These are phyloP conservation scores for Caenorhabditis doughertyi DNA, from an alignment of 2,888 invertebrate species.

Conservation along the genomic window DNA sequence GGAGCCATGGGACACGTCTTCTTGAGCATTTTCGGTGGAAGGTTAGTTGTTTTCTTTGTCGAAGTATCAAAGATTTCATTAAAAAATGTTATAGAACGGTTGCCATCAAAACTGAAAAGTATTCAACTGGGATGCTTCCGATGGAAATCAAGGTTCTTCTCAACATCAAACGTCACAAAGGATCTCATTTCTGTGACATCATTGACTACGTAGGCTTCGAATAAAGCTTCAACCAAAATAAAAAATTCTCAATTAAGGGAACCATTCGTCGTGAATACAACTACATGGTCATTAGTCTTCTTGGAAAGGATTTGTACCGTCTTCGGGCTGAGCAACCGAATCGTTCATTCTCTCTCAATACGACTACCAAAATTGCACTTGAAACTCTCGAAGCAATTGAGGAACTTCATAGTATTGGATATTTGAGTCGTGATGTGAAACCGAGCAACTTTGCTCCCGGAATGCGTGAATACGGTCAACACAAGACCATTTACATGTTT, in stretches of 20 bases:
- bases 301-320: slow-evolving; percentile 72
- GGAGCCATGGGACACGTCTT: slow-evolving; percentile 68
- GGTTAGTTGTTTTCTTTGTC: no score
- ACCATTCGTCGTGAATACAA: slow-evolving; percentile 68
- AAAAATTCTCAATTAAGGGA: slow-evolving; percentile 37
- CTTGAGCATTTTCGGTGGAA: slow-evolving; percentile 33
- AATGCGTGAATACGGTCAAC: slow-evolving; percentile 46
- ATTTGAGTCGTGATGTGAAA: slow-evolving; percentile 68
- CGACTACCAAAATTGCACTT: slow-evolving; percentile 72
- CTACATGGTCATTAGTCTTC: slow-evolving; percentile 74
- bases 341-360: slow-evolving; percentile 70
- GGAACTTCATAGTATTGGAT: slow-evolving; percentile 70
- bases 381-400: slow-evolving; percentile 72
- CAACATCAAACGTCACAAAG: slow-evolving; percentile 45
- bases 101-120: slow-evolving; percentile 62
- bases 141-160: slow-evolving; percentile 66
- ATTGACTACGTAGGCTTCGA: slow-evolving; percentile 58
- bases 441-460: slow-evolving; percentile 73
- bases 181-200: slow-evolving; percentile 69
- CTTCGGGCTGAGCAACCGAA: slow-evolving; percentile 60
- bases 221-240: neutral
- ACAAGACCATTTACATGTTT: slow-evolving; percentile 62
- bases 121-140: slow-evolving; percentile 62
- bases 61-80: neutral
- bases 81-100: slow-evolving; percentile 28